These are phyloP conservation scores for Agapornis canus DNA, from an alignment of 2,797 vertebrate genomes.

Conservation along the genomic window DNA sequence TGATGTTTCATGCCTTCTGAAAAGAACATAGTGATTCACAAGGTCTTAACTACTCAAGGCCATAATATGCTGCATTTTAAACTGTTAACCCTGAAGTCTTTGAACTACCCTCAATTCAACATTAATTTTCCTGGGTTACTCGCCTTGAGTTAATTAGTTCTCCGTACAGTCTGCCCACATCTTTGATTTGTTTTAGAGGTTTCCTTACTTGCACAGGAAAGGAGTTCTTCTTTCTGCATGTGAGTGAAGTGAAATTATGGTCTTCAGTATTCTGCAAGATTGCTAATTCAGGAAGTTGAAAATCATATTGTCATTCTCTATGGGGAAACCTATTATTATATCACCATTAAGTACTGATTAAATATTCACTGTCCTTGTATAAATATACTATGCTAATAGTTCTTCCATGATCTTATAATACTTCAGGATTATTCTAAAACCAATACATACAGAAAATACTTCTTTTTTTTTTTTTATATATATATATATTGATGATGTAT, in stretches of 20 bases:
- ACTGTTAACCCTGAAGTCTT: conserved; percentile 10
- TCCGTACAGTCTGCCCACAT: conserved; percentile 5
- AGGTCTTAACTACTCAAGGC: not conserved
- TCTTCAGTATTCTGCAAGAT: conserved; percentile 12
- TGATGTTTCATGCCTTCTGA: not conserved
- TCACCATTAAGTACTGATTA: conserved; percentile 54
- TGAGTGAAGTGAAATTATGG: conserved; percentile 27
- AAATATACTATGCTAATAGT: conserved; percentile 55
- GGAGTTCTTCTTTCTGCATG: not conserved
- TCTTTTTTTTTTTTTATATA: not conserved
- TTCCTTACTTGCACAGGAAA: conserved; percentile 16
- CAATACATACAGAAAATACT: not conserved
- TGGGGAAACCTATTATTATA: conserved; percentile 51
- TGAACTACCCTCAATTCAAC: not conserved
- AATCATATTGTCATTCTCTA: conserved; percentile 27
- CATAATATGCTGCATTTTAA: conserved; percentile 10
- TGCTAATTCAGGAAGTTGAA: conserved; percentile 60
- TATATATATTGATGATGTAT: not conserved
- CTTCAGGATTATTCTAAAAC: conserved; percentile 27
- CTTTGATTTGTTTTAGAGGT: conserved; percentile 49
- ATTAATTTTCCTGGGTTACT: conserved; percentile 34
- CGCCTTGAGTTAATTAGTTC: conserved; percentile 30
- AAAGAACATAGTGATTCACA: not conserved
- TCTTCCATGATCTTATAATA: conserved; percentile 33
- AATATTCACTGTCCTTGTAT: conserved; percentile 51